These are phyloP conservation scores for Nothobranchius kuhntae DNA, from an alignment of 2,113 vertebrate genomes.

Conservation along the genomic window DNA sequence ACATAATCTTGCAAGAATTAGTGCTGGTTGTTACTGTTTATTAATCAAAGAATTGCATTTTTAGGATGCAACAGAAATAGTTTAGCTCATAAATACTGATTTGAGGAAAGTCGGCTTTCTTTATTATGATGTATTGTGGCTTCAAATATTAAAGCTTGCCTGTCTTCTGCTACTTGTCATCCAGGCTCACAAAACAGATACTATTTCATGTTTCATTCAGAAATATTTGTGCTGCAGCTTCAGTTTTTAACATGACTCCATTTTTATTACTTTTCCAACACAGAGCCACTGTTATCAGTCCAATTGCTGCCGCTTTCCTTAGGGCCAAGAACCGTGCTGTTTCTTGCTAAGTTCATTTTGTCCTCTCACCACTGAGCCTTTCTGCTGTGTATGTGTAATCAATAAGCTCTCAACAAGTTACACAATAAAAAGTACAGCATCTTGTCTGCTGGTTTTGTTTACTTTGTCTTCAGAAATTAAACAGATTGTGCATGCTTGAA, in stretches of 20 bases:
- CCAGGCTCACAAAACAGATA: conserved; percentile 34
- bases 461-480: conserved; percentile 6
- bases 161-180: conserved; percentile 8
- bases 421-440: conserved; percentile 68
- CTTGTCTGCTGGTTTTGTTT: conserved; percentile 15
- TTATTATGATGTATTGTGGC: conserved; percentile 2
- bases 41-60: conserved; percentile 20
- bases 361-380: conserved; percentile 51
- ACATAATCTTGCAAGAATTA: conserved; percentile 42
- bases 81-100: conserved; percentile 34
- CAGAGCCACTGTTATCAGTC: conserved; percentile 36
- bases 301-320: conserved; percentile 30
- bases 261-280: neutral
- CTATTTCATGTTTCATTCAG: conserved; percentile 15
- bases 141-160: conserved; percentile 16
- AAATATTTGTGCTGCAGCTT: conserved; percentile 21
- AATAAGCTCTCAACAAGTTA: conserved; percentile 57
- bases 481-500: neutral
- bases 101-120: neutral
- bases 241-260: neutral
- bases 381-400: conserved; percentile 60
- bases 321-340: conserved; percentile 37
- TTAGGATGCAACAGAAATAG: conserved; percentile 17
- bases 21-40: conserved; percentile 20
- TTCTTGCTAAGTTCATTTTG: conserved; percentile 43